Conservation (phyloP, 1,140 invertebrate genomes). For the Drosophila tsacasi region DNA sequence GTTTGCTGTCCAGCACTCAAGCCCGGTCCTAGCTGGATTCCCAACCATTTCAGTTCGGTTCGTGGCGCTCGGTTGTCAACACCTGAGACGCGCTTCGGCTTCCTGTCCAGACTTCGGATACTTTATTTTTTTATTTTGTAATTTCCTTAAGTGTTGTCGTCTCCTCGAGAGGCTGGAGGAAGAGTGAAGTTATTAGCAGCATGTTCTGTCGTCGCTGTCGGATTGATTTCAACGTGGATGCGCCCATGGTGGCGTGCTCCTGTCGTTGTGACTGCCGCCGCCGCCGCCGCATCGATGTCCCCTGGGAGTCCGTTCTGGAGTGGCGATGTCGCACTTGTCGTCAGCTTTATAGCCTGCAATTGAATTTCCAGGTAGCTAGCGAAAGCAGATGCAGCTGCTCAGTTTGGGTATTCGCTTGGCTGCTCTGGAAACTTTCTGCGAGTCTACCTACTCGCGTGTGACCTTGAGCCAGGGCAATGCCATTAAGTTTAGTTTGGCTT, state of each 20-base stretch:
- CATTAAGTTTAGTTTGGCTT: background rate
- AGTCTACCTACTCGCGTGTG: background rate
- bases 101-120: conserved; percentile 4
- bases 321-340: conserved; percentile 82
- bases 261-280: conserved; percentile 61
- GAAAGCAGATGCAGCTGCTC: background rate
- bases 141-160: conserved; percentile 73
- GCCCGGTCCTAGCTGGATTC: background rate
- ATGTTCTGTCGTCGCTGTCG: conserved; percentile 84
- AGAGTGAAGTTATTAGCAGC: conserved; percentile 62
- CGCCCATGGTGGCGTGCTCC: conserved; percentile 52
- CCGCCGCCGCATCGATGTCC: conserved; percentile 61
- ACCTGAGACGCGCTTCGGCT: conserved; percentile 53
- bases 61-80: conserved; percentile 57
- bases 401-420: conserved; percentile 1
- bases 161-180: background rate
- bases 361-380: conserved; percentile 79
- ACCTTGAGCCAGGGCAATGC: background rate
- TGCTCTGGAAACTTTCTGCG: background rate
- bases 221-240: conserved; percentile 74
- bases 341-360: conserved; percentile 81
- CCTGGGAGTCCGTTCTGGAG: conserved; percentile 64
- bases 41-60: conserved; percentile 35
- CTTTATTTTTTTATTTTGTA: conserved; percentile 40
- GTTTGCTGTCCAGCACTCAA: background rate